Evolutionary conservation across 2,113 vertebrate species (phyloP).

Genomic region (Chinchilla lanigera): DNA sequence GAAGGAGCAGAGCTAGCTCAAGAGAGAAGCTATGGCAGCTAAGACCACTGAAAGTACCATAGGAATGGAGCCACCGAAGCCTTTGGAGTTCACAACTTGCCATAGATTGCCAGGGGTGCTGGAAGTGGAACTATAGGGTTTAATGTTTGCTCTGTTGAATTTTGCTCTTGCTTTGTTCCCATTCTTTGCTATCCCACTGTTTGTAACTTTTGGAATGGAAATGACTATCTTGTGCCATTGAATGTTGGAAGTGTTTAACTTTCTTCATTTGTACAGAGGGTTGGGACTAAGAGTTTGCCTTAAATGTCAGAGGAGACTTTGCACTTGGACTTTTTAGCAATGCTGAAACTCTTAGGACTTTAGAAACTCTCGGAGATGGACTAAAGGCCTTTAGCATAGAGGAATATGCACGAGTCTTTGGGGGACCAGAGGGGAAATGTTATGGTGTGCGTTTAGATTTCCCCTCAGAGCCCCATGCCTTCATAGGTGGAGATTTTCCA

Average conservation of each 20-base stretch:
- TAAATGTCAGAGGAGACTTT: neutral
- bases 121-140: neutral
- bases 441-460: neutral
- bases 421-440: neutral
- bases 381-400: neutral
- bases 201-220: neutral
- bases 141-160: neutral
- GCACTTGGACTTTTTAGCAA: neutral
- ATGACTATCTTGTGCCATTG: neutral
- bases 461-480: neutral
- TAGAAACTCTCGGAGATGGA: neutral
- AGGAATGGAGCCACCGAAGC: neutral
- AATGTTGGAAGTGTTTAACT: neutral
- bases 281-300: neutral
- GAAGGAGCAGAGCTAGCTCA: neutral
- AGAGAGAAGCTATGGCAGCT: neutral
- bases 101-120: neutral
- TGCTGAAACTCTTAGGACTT: neutral
- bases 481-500: neutral
- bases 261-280: neutral
- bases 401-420: neutral
- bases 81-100: neutral
- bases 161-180: neutral
- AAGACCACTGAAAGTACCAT: neutral
- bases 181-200: neutral